Evolutionary conservation across 2,888 invertebrate species (phyloP).

Genomic region (Phanerotoma sp.): DNA sequence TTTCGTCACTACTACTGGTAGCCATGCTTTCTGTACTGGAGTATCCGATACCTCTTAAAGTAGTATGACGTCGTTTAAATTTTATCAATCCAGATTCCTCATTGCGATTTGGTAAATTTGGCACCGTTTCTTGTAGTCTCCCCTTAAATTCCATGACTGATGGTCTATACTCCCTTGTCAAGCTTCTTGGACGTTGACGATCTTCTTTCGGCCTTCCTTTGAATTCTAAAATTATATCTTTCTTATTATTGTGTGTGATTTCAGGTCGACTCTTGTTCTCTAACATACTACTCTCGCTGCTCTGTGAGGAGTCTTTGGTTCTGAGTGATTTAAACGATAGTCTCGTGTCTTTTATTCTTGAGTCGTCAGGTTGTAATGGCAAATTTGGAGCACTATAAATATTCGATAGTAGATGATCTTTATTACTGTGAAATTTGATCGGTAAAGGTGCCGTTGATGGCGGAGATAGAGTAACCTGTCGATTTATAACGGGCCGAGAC

Average conservation of each 20-base stretch:
- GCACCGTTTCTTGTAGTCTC: slow-evolving; percentile 59
- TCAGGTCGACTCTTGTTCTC: slow-evolving; percentile 63
- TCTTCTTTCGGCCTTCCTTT: slow-evolving; percentile 68
- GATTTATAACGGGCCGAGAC: slow-evolving; percentile 63
- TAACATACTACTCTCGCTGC: slow-evolving; percentile 65
- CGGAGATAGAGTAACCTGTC: slow-evolving; percentile 78
- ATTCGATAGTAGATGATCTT: slow-evolving; percentile 67
- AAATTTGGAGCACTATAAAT: slow-evolving; percentile 80
- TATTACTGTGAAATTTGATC: slow-evolving; percentile 69
- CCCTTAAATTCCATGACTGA: slow-evolving; percentile 74
- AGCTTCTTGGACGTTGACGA: slow-evolving; percentile 49
- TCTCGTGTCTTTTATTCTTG: slow-evolving; percentile 72
- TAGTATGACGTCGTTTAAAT: slow-evolving; percentile 66
- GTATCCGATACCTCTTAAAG: slow-evolving; percentile 65
- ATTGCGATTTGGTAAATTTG: slow-evolving; percentile 41
- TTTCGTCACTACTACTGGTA: slow-evolving; percentile 83
- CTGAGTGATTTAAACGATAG: slow-evolving; percentile 72
- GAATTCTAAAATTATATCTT: slow-evolving; percentile 64
- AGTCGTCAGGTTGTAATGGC: slow-evolving; percentile 67
- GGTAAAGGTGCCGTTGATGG: slow-evolving; percentile 84
- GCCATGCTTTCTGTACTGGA: slow-evolving; percentile 87
- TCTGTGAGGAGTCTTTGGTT: slow-evolving; percentile 65
- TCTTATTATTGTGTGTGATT: too few relatives aligned
- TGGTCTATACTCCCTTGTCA: slow-evolving; percentile 60
- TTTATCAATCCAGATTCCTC: slow-evolving; percentile 60